Evolutionary conservation across 2,888 invertebrate species (phyloP), one percentile per base, ranked within the genome.

Genomic region (Drosophila conformis): DNA sequence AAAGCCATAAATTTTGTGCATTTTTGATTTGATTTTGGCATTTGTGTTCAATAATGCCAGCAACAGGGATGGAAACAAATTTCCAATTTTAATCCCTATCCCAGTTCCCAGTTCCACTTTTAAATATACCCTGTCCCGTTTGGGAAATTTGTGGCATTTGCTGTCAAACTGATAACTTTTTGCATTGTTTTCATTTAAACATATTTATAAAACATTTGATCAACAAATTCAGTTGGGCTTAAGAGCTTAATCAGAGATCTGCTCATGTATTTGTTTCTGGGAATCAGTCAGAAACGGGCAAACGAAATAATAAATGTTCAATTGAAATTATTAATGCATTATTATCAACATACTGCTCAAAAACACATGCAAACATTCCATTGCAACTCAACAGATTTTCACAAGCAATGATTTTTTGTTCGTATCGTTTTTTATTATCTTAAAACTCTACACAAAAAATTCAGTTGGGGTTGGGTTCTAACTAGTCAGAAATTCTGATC

Each of bases 1-100:
- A 73, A 69, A 35, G 66, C 71, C 72, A 84, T 83, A 74, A 81
- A 87, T 87, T 87, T 62, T 72, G 68, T 69, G 69, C 60, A 85
- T 85, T 82, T 87, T 76, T 87, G 89, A 87, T 87, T 89, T 83
- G 89, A 87, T 87, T 85, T 84, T 73, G 79, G 73, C 80, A 76
- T 83, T 88, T 77, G 68, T 59, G 75, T 80, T 86, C 80, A 68
- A 82, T 78, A 75, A 70, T 60, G 64, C 59, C 67, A 66, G 25
- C 57, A 64, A 49, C 64, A 61, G 29, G 46, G 46, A 51, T 27
- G 18, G 15, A 21, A 59, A 21, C 36, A 21, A 65, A 53, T 57
- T 40, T 31, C 58, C 63, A 29, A 21, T 13, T 51, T 49, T 25
- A 53, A 60, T 33, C 25, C 31, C 15, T 52, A 46, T 54, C 8